Percentiles rank a stretch among this genome's conserved stretches.
phyloP scores from a whole-genome alignment of 1,140 invertebrate genomes.

The Trichoplusia ni region DNA sequence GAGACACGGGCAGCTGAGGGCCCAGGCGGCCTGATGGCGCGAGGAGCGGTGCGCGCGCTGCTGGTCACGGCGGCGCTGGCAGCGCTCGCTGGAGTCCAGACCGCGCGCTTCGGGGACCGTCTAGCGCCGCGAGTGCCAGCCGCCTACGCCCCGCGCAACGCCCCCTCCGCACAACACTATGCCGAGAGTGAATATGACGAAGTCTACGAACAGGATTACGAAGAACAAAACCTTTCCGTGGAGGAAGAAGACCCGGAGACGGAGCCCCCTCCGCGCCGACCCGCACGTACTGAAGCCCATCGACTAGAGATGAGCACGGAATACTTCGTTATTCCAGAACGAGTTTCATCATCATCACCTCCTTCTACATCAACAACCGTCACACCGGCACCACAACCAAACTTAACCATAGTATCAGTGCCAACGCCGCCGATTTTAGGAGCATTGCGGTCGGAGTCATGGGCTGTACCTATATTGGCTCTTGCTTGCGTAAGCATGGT shows the following conservation, averaged over 20 bases:
- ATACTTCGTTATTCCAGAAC: constrained; percentile 86
- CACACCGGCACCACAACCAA: constrained; percentile 48
- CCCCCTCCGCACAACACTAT: constrained; percentile 50
- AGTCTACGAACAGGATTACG: constrained; percentile 58
- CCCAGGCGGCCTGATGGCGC: constrained; percentile 64
- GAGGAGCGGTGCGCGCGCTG: constrained; percentile 50
- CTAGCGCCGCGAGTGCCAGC: constrained; percentile 73
- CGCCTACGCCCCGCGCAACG: constrained; percentile 63
- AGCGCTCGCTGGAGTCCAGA: constrained; percentile 47
- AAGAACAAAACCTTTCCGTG: constrained; percentile 46
- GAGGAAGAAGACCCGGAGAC: constrained; percentile 50
- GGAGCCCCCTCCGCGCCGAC: constrained; percentile 61
- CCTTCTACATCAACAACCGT: constrained; percentile 46
- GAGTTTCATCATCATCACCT: constrained; percentile 58
- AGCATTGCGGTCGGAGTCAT: constrained; percentile 87
- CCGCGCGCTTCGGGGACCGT: constrained; percentile 76
- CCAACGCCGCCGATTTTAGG: constrained; percentile 49
- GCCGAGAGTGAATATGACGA: constrained; percentile 61
- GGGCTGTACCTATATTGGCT: constrained; percentile 93
- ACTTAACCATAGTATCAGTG: constrained; percentile 53
- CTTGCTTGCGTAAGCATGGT: constrained; percentile 90
- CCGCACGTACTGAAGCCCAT: constrained; percentile 81
- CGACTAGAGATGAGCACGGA: constrained; percentile 89
- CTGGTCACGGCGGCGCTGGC: constrained; percentile 54
- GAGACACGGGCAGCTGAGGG: constrained; percentile 61